Conservation (phyloP, 2,888 invertebrate species). For the Ecliptopera silaceata region DNA sequence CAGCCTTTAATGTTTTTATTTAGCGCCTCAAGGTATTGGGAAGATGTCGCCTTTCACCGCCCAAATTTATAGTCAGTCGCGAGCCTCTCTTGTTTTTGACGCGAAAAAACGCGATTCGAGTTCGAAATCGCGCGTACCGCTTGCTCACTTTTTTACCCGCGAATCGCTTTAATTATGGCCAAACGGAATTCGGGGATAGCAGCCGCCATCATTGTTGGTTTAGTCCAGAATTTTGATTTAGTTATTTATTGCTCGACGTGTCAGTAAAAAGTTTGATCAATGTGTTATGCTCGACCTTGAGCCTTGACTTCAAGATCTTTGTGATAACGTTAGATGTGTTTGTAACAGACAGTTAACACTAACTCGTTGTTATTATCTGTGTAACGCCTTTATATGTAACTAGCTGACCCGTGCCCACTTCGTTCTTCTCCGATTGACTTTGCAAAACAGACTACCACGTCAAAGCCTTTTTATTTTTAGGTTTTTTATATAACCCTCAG, state of each 20-base stretch:
- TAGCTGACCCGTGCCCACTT: too few relatives aligned
- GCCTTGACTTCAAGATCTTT: not conserved
- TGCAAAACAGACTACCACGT: too few relatives aligned
- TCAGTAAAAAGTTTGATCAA: conserved; percentile 25
- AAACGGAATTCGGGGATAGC: conserved; percentile 47
- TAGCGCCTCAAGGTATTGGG: conserved; percentile 75
- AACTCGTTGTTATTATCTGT: too few relatives aligned
- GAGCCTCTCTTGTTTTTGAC: conserved; percentile 65
- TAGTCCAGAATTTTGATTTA: conserved; percentile 27
- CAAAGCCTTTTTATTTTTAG: too few relatives aligned
- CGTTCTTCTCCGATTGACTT: too few relatives aligned
- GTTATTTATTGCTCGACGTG: conserved; percentile 28
- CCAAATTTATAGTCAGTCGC: conserved; percentile 78
- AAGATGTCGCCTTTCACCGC: conserved; percentile 75
- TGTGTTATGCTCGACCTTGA: conserved; percentile 22
- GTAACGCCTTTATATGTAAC: too few relatives aligned
- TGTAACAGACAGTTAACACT: too few relatives aligned
- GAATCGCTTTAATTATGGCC: conserved; percentile 75
- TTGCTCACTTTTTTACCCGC: conserved; percentile 67
- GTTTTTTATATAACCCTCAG: too few relatives aligned
- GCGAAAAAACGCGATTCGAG: conserved; percentile 64
- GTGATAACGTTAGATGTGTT: not conserved
- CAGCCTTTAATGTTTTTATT: conserved; percentile 81
- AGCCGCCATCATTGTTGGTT: conserved; percentile 32
- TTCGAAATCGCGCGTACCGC: conserved; percentile 56